Conservation (phyloP, 2,113 vertebrate species). For the Mixornis gularis region DNA sequence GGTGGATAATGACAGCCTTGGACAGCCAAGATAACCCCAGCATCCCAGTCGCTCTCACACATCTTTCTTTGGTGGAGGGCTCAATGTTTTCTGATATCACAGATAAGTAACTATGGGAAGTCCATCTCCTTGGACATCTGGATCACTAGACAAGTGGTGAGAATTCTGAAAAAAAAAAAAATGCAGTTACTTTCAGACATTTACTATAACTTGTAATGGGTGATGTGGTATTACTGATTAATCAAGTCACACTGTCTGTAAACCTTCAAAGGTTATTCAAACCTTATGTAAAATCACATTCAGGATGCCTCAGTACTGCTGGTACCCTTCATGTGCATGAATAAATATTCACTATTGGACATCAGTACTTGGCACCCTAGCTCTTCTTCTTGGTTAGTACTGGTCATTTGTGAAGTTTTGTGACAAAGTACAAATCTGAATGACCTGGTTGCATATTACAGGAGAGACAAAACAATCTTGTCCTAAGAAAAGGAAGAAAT, state of each 20-base stretch:
- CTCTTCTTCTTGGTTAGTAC: not conserved
- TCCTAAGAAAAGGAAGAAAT: not conserved
- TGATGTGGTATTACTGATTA: not conserved
- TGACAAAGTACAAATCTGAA: not conserved
- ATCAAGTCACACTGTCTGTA: not conserved
- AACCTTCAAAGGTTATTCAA: not conserved
- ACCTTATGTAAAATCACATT: not conserved
- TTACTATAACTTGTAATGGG: not conserved
- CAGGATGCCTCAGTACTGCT: not conserved
- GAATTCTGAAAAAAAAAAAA: not conserved
- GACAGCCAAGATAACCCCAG: not conserved
- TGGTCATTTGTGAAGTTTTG: fast-evolving
- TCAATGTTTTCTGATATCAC: not conserved
- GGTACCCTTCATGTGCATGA: not conserved
- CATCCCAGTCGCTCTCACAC: not conserved
- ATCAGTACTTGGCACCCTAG: not conserved
- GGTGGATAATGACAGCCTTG: not conserved
- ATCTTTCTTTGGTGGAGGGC: not conserved
- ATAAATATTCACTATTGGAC: not conserved
- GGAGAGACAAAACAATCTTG: not conserved
- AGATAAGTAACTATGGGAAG: not conserved
- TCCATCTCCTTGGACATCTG: not conserved
- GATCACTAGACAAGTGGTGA: fast-evolving
- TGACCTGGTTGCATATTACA: not conserved
- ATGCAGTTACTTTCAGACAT: not conserved